Evolutionary conservation across 2,888 invertebrate species (phyloP).

Genomic region (Luffia ferchaultella): DNA sequence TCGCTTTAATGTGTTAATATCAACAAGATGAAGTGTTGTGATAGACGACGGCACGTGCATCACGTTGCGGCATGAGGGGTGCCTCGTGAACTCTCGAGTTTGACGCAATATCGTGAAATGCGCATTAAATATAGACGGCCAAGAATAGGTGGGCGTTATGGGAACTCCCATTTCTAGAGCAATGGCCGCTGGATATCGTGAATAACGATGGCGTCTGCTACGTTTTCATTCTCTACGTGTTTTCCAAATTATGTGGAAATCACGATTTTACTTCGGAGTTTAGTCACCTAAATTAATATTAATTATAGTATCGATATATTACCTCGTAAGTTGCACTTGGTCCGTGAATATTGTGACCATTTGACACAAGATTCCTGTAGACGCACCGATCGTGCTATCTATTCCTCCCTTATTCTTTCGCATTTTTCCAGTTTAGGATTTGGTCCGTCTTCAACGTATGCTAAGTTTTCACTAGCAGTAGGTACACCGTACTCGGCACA

Average conservation of each 20-base stretch:
- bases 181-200: conserved; percentile 31
- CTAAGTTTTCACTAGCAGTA: too few relatives aligned
- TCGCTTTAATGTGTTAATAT: too few relatives aligned
- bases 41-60: not conserved
- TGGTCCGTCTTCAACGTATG: too few relatives aligned
- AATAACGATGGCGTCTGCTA: not conserved
- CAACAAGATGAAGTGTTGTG: too few relatives aligned
- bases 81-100: conserved; percentile 14
- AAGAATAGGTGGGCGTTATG: conserved; percentile 51
- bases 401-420: too few relatives aligned
- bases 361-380: too few relatives aligned
- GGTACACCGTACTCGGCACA: too few relatives aligned
- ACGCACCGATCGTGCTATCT: too few relatives aligned
- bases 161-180: conserved; percentile 31
- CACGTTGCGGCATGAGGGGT: not conserved
- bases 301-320: not conserved
- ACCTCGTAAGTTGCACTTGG: not conserved
- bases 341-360: not conserved
- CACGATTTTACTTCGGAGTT: too few relatives aligned
- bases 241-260: not conserved
- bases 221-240: not conserved
- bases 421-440: too few relatives aligned
- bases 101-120: conserved; percentile 34
- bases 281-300: not conserved
- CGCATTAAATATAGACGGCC: conserved; percentile 37